These are phyloP conservation scores for Corythaeola cristata DNA, from an alignment of 2,113 vertebrate species.

Conservation along the genomic window DNA sequence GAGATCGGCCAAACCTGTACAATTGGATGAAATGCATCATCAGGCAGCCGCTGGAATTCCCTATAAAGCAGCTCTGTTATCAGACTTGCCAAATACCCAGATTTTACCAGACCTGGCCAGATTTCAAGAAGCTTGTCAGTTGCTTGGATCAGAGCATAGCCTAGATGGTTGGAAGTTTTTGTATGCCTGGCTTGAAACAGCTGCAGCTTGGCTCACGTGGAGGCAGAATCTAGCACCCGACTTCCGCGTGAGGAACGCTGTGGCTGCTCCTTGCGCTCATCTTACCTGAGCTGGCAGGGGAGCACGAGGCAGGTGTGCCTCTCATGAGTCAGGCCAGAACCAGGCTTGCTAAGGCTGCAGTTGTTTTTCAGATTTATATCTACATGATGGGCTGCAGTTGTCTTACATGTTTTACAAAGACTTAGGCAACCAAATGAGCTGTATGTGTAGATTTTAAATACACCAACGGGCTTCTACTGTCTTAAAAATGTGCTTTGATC, in stretches of 20 bases:
- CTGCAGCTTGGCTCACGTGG: neutral
- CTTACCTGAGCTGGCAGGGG: neutral
- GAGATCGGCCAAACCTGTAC: neutral
- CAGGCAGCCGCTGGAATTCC: neutral
- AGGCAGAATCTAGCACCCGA: neutral
- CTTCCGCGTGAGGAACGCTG: fast-evolving
- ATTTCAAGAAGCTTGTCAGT: neutral
- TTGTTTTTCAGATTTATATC: slow-evolving; percentile 32
- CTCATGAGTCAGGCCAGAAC: neutral
- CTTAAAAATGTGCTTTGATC: neutral
- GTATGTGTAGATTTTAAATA: slow-evolving; percentile 10
- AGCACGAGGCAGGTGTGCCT: neutral
- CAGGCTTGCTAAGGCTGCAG: neutral
- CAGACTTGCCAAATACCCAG: neutral
- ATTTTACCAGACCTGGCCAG: slow-evolving; percentile 18
- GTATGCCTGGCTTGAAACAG: neutral
- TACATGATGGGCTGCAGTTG: neutral
- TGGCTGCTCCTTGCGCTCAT: neutral
- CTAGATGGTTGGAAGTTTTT: neutral
- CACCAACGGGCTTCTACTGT: neutral
- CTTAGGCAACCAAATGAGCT: neutral
- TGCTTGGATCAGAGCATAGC: neutral
- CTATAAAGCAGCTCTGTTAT: neutral
- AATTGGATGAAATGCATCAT: neutral
- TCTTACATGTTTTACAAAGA: slow-evolving; percentile 26